Conservation (phyloP, 2,113 vertebrate species). For the Galbula dea region DNA sequence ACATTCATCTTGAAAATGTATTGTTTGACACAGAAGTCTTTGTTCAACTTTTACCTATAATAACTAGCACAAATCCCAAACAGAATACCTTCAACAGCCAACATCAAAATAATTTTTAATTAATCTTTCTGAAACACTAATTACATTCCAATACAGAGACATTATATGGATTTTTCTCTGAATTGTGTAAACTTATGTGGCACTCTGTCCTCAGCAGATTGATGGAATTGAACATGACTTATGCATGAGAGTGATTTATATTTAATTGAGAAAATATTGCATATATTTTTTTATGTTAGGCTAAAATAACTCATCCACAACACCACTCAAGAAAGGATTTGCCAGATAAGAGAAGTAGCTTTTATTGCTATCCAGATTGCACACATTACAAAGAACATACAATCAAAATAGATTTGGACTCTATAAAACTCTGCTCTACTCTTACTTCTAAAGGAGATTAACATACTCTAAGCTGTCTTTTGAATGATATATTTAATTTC, state of each 20-base stretch:
- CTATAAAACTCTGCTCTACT: not conserved
- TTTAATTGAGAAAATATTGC: not conserved
- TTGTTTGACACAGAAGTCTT: not conserved
- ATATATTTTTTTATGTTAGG: not conserved
- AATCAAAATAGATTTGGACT: not conserved
- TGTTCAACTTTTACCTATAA: not conserved
- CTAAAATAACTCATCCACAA: not conserved
- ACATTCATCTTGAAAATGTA: not conserved
- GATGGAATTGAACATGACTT: not conserved
- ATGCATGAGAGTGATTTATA: not conserved
- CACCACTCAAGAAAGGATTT: not conserved
- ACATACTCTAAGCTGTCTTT: not conserved
- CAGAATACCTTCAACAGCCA: not conserved
- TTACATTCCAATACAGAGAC: not conserved
- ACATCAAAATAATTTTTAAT: not conserved
- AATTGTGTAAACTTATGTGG: not conserved
- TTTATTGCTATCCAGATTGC: not conserved
- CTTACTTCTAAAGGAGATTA: not conserved
- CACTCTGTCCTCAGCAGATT: not conserved
- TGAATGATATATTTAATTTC: not conserved
- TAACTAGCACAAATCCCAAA: not conserved
- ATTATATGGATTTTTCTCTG: not conserved
- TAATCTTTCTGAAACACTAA: not conserved
- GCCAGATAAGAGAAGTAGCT: not conserved
- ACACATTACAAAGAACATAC: not conserved